phyloP scores from a whole-genome alignment of 1,140 invertebrate genomes.

The Papilio polytes region DNA sequence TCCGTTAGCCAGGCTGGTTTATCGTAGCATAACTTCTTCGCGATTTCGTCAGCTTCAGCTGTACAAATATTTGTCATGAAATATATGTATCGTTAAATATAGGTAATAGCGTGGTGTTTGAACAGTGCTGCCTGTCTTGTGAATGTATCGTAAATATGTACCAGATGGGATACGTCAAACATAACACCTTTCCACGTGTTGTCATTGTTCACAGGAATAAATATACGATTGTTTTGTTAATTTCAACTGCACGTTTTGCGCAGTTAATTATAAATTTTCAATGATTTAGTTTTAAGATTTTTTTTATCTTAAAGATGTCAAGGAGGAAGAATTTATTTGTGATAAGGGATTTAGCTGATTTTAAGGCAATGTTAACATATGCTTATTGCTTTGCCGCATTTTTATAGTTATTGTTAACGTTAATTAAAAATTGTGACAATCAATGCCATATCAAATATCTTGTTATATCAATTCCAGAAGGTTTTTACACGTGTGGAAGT shows the following conservation, averaged over 20 bases:
- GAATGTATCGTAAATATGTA: slow-evolving; percentile 22
- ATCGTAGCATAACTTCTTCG: not conserved
- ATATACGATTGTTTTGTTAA: not conserved
- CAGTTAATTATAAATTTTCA: not conserved
- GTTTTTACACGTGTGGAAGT: not conserved
- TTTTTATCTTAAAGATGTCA: not conserved
- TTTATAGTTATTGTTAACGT: no score
- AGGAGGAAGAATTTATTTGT: not conserved
- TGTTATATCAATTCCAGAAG: not conserved
- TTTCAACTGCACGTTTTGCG: not conserved
- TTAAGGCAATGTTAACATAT: no score
- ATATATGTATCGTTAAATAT: not conserved
- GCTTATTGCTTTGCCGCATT: no score
- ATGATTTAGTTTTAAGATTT: not conserved
- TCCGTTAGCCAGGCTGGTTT: not conserved
- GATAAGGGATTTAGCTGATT: not conserved
- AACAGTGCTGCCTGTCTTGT: not conserved
- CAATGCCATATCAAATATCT: no score
- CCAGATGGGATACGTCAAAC: slow-evolving; percentile 7
- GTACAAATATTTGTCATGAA: not conserved
- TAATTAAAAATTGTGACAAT: no score
- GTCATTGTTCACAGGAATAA: not conserved
- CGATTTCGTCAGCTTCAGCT: not conserved
- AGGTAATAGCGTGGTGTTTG: not conserved
- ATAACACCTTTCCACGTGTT: slow-evolving; percentile 11